Conservation (phyloP, 2,113 vertebrate species). For the Oriolus oriolus region DNA sequence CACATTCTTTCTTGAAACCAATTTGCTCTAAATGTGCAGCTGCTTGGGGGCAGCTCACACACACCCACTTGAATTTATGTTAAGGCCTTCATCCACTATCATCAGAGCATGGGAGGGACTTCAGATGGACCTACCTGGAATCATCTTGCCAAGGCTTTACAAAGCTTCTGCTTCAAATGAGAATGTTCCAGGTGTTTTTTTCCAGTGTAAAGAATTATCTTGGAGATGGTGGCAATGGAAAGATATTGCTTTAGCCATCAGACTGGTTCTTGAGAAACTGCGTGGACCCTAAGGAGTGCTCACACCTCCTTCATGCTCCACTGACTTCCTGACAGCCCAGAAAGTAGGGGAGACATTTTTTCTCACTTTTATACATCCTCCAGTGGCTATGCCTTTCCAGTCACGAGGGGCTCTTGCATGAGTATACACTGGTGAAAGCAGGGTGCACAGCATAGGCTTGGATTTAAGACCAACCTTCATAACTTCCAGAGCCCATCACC, state of each 20-base stretch:
- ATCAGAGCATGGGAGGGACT: neutral
- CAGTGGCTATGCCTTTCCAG: neutral
- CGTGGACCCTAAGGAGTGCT: accelerated
- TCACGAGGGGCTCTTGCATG: neutral
- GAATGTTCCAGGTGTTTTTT: neutral
- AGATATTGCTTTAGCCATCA: neutral
- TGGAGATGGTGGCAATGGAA: neutral
- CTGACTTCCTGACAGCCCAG: neutral
- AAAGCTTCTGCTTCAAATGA: neutral
- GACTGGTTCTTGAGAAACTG: neutral
- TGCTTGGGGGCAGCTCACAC: neutral
- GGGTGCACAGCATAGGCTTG: neutral
- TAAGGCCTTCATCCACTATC: neutral
- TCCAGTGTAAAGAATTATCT: neutral
- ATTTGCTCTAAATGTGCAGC: neutral
- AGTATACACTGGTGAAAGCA: neutral
- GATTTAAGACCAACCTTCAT: neutral
- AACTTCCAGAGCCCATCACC: neutral
- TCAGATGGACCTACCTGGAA: neutral
- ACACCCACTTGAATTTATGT: neutral
- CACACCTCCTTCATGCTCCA: accelerated
- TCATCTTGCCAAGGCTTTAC: neutral
- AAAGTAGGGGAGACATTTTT: neutral
- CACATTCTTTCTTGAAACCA: neutral
- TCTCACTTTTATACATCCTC: neutral